These are phyloP conservation scores for Epizoanthus rinbou DNA, from an alignment of 92 coral and sea anemone species.

Conservation along the genomic window DNA sequence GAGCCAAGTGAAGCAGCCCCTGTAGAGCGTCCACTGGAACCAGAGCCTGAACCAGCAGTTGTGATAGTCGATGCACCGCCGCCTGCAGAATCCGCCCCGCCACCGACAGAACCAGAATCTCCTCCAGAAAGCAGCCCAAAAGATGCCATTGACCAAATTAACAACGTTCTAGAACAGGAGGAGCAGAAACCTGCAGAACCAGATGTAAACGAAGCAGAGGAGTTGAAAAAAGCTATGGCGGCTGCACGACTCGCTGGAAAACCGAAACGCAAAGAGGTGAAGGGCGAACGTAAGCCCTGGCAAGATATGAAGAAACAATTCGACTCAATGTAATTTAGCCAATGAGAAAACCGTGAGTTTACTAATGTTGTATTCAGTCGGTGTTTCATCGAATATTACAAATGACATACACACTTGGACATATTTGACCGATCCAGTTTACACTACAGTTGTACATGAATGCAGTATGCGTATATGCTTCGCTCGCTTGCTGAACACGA, in stretches of 20 bases:
- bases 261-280: conserved; percentile 51
- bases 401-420: conserved; percentile 25
- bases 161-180: conserved; percentile 39
- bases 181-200: conserved; percentile 29
- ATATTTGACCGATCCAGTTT: background rate
- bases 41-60: background rate
- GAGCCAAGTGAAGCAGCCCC: background rate
- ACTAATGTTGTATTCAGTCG: background rate
- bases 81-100: conserved; percentile 1
- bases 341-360: background rate
- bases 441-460: conserved; percentile 10
- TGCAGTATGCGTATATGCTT: background rate
- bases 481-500: background rate
- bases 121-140: conserved; percentile 7
- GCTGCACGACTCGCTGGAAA: conserved; percentile 40
- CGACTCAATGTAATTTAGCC: background rate
- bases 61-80: background rate
- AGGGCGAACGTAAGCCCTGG: background rate
- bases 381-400: background rate
- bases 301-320: background rate
- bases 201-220: background rate
- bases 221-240: conserved; percentile 13
- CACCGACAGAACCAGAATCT: conserved; percentile 6
- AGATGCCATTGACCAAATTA: conserved; percentile 32
- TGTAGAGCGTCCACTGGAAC: conserved; percentile 6